A percentile compares a stretch with the other conserved stretches of the same genome.
These are phyloP conservation scores for Monopis laevigella DNA, from an alignment of 2,888 invertebrate genomes.

Conservation along the genomic window DNA sequence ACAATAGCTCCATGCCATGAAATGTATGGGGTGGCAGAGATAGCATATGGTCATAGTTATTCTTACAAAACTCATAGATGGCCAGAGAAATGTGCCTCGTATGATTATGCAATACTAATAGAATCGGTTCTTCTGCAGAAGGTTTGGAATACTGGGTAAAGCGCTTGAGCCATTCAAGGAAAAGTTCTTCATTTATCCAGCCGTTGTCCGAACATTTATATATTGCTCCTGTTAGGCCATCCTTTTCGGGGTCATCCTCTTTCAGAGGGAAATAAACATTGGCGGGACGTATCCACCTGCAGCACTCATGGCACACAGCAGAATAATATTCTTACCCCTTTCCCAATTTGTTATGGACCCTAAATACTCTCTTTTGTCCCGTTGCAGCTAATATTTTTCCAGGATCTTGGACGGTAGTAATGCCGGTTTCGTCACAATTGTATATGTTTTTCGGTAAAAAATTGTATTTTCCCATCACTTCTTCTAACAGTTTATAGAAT, in stretches of 20 bases:
- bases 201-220: conserved; percentile 23
- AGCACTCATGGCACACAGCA: conserved; percentile 39
- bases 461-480: conserved; percentile 15
- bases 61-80: conserved; percentile 21
- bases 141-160: conserved; percentile 19
- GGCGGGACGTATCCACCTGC: conserved; percentile 43
- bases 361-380: conserved; percentile 8
- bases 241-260: conserved; percentile 36
- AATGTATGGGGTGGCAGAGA: conserved; percentile 24
- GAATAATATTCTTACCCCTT: conserved; percentile 29
- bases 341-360: conserved; percentile 8
- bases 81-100: conserved; percentile 23
- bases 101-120: conserved; percentile 29
- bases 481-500: conserved; percentile 19
- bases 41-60: conserved; percentile 22
- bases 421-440: conserved; percentile 36
- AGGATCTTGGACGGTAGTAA: conserved; percentile 36
- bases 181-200: conserved; percentile 23
- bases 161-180: conserved; percentile 23
- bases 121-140: conserved; percentile 20
- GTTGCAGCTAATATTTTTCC: conserved; percentile 11
- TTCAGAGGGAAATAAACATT: conserved; percentile 46
- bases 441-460: conserved; percentile 13
- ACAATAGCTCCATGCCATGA: too few species aligned
- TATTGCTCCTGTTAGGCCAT: conserved; percentile 36